phyloP scores from a whole-genome alignment of 1,140 invertebrate species.

The Epicauta chinensis region DNA sequence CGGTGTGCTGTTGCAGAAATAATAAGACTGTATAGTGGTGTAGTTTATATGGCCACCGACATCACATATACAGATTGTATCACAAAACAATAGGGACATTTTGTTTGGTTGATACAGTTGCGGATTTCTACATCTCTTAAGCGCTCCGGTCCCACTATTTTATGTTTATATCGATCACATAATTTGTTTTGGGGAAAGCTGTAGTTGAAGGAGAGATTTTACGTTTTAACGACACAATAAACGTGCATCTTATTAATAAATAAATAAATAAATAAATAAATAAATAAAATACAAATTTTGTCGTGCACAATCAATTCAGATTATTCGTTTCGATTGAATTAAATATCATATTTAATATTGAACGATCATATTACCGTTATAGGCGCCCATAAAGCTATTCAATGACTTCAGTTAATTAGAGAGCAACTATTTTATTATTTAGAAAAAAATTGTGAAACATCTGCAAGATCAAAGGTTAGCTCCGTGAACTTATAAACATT shows the following conservation, averaged over 20 bases:
- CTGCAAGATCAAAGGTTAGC: conserved; percentile 33
- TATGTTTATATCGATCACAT: too few relatives aligned
- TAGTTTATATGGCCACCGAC: conserved; percentile 24
- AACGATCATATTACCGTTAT: conserved; percentile 18
- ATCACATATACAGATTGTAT: conserved; percentile 21
- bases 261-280: too few relatives aligned
- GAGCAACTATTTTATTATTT: conserved; percentile 30
- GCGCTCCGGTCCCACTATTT: too few relatives aligned
- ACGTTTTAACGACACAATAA: too few relatives aligned
- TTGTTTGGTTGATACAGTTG: conserved; percentile 19
- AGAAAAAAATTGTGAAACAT: conserved; percentile 29
- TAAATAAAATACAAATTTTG: too few relatives aligned
- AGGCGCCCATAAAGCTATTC: conserved; percentile 21
- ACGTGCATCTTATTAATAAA: too few relatives aligned
- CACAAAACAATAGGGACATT: conserved; percentile 26
- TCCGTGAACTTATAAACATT: conserved; percentile 36
- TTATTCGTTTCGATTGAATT: conserved; percentile 14
- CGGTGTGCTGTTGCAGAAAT: conserved; percentile 22
- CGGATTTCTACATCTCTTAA: neutral
- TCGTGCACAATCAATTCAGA: too few relatives aligned
- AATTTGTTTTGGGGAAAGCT: neutral
- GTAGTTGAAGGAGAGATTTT: too few relatives aligned
- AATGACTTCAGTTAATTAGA: conserved; percentile 33
- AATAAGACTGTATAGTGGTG: conserved; percentile 30
- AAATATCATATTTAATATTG: conserved; percentile 29